Conservation (phyloP, 35 echinoderm and acorn worm species). For the Apostichopus parvimensis region DNA sequence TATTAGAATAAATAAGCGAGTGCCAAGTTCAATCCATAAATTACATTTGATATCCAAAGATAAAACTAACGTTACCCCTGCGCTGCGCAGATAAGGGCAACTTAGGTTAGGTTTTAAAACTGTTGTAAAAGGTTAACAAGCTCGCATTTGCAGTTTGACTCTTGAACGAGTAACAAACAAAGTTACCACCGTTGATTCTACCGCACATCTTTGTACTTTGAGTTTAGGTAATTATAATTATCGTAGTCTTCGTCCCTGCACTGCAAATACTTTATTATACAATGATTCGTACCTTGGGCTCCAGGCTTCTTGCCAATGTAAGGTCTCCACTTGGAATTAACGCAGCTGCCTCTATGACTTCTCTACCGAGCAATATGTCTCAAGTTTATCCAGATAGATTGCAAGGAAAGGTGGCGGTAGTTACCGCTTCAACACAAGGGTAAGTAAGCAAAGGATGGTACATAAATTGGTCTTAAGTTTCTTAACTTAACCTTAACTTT, state of each 20-base stretch:
- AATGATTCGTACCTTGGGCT: neutral
- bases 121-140: neutral
- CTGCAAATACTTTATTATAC: neutral
- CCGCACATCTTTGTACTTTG: neutral
- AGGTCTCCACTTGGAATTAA: slow-evolving; percentile 11
- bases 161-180: neutral
- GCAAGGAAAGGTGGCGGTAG: slow-evolving; percentile 82
- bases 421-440: slow-evolving; percentile 86
- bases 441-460: slow-evolving; percentile 11
- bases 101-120: no score
- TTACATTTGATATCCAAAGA: no score
- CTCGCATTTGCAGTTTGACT: neutral
- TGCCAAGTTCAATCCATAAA: no score
- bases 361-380: slow-evolving; percentile 33
- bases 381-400: slow-evolving; percentile 53
- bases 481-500: no score
- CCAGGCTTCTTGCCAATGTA: neutral
- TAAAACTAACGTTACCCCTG: no score
- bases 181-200: neutral
- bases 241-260: neutral
- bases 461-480: no score
- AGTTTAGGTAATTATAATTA: neutral
- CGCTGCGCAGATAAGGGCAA: no score
- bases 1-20: no score
- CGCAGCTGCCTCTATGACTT: slow-evolving; percentile 8